phyloP scores from a whole-genome alignment of 2,888 invertebrate species.

The Conomelus anceps region DNA sequence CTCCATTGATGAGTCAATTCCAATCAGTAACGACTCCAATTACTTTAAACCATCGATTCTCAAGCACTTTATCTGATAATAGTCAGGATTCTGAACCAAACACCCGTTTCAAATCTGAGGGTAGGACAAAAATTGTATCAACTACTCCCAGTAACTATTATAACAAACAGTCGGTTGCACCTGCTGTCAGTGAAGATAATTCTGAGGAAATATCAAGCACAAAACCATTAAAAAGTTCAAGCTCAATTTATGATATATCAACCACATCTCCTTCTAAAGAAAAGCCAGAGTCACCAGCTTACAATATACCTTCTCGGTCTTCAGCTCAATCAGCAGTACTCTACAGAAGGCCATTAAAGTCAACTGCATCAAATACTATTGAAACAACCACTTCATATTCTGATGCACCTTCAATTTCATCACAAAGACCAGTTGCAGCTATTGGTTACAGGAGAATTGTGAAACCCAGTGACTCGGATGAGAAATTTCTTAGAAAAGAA shows the following conservation, averaged over 20 bases:
- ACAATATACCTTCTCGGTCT: background rate
- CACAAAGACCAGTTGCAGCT: constrained; percentile 1
- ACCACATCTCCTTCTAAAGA: background rate
- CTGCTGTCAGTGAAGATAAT: constrained; percentile 1
- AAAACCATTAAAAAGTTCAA: background rate
- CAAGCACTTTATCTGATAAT: background rate
- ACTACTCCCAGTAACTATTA: background rate
- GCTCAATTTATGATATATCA: background rate
- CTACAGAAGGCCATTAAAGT: constrained; percentile 10
- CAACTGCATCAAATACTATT: constrained; percentile 1
- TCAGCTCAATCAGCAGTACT: background rate
- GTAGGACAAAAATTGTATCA: background rate
- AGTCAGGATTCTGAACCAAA: background rate
- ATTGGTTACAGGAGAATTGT: background rate
- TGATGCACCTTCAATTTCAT: background rate
- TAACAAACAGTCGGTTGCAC: background rate
- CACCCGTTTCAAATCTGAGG: background rate
- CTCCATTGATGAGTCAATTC: background rate
- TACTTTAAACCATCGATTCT: background rate
- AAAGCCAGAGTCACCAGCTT: background rate
- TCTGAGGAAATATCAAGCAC: background rate
- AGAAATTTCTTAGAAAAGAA: background rate
- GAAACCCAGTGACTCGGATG: background rate
- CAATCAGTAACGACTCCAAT: background rate
- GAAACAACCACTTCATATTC: constrained; percentile 1